phyloP scores from a whole-genome alignment of 1,140 invertebrate species.

The Nephotettix cincticeps region DNA sequence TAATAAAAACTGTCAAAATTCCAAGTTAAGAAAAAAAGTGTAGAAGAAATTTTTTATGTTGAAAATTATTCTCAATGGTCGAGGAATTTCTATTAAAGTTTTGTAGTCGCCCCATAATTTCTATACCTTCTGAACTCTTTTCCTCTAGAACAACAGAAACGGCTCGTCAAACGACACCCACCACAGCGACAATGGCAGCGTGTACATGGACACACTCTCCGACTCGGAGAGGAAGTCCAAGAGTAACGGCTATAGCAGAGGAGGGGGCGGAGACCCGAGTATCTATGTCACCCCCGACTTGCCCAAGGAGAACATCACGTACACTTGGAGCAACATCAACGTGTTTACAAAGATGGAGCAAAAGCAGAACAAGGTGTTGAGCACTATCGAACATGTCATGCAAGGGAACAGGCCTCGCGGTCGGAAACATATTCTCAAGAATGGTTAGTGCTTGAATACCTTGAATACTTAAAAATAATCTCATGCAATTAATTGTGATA shows the following conservation, averaged over 20 bases:
- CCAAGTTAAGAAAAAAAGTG: too few species aligned
- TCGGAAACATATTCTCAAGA: constrained; percentile 65
- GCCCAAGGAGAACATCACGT: constrained; percentile 54
- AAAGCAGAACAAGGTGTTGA: constrained; percentile 31
- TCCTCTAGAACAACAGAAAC: not conserved
- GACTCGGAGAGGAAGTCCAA: not conserved
- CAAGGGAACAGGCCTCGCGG: constrained; percentile 38
- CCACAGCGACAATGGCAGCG: not conserved
- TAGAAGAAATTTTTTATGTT: too few species aligned
- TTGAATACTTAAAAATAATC: too few species aligned
- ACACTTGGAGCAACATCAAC: constrained; percentile 69
- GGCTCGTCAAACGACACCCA: not conserved
- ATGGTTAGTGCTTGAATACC: too few species aligned
- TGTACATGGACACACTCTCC: constrained; percentile 2
- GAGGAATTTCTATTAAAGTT: too few species aligned
- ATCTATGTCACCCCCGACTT: constrained; percentile 48
- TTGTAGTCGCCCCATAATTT: too few species aligned
- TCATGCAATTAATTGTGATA: too few species aligned
- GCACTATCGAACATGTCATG: constrained; percentile 14
- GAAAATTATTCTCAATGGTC: too few species aligned
- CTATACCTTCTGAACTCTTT: too few species aligned
- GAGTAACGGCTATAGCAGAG: constrained; percentile 44
- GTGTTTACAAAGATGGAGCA: constrained; percentile 55
- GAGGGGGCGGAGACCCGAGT: constrained; percentile 47
- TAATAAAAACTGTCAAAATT: too few species aligned